These are phyloP conservation scores for Aleiodes alternator DNA, from an alignment of 2,888 invertebrate species.

Conservation along the genomic window DNA sequence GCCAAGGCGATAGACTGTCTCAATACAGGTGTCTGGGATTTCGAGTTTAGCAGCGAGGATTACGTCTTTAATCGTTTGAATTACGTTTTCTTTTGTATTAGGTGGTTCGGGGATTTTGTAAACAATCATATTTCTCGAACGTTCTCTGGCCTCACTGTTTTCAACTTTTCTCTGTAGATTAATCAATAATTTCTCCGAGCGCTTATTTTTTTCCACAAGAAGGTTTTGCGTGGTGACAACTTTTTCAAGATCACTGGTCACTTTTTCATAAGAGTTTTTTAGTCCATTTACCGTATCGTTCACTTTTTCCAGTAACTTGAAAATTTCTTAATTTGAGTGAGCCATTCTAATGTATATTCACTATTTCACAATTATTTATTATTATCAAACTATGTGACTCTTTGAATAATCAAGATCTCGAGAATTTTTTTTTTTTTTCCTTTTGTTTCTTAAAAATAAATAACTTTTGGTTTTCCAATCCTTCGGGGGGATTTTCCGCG, in stretches of 20 bases:
- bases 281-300: background rate
- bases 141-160: background rate
- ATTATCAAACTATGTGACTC: too few relatives aligned
- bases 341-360: too few relatives aligned
- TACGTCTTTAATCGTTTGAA: background rate
- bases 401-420: too few relatives aligned
- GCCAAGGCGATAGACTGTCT: background rate
- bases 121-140: background rate
- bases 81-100: too few relatives aligned
- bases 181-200: background rate
- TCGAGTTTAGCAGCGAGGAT: background rate
- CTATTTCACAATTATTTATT: too few relatives aligned
- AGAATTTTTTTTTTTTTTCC: too few relatives aligned
- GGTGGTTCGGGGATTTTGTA: background rate
- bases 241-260: background rate
- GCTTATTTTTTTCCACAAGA: background rate
- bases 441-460: too few relatives aligned
- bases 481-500: too few relatives aligned
- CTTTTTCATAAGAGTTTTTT: background rate
- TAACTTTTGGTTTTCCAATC: too few relatives aligned
- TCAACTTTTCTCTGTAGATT: background rate
- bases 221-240: background rate
- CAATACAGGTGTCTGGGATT: background rate
- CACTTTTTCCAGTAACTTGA: background rate
- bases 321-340: background rate